These are phyloP conservation scores for Gambusia yucatana DNA, from an alignment of 2,797 vertebrate species.

Conservation along the genomic window DNA sequence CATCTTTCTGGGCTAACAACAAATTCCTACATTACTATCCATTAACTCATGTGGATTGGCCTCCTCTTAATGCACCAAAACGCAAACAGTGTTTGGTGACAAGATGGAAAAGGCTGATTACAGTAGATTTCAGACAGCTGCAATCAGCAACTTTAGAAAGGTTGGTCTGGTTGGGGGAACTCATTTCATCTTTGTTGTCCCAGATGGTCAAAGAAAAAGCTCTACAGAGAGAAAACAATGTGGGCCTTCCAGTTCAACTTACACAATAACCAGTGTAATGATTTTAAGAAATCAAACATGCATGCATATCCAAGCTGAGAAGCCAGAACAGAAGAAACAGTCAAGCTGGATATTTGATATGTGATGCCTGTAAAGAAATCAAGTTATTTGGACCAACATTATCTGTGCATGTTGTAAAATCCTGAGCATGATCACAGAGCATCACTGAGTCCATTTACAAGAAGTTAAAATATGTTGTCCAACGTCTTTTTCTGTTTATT, in stretches of 20 bases:
- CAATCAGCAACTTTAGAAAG: constrained; percentile 65
- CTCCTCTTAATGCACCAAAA: not conserved
- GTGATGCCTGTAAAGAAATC: not conserved
- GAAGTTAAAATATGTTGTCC: not conserved
- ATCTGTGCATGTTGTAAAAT: not conserved
- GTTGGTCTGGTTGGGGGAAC: constrained; percentile 54
- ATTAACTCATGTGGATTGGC: constrained; percentile 19
- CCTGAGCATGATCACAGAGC: not conserved
- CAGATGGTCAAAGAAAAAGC: constrained; percentile 23
- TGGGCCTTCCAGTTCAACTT: constrained; percentile 1
- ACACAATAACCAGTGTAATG: not conserved
- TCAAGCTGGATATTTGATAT: not conserved
- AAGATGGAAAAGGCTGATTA: constrained; percentile 59
- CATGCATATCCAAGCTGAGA: not conserved
- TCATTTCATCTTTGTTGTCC: constrained; percentile 50
- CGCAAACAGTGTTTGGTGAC: constrained; percentile 33
- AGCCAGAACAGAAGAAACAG: not conserved
- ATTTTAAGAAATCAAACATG: not conserved
- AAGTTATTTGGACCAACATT: not conserved
- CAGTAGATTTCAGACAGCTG: constrained; percentile 46
- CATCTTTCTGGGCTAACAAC: constrained; percentile 28
- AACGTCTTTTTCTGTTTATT: too few relatives aligned
- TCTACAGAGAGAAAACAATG: constrained; percentile 15
- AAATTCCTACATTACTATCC: constrained; percentile 38
- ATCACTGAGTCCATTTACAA: not conserved